Evolutionary conservation across 2,888 invertebrate genomes (phyloP).

Genomic region (Scotopteryx bipunctaria): DNA sequence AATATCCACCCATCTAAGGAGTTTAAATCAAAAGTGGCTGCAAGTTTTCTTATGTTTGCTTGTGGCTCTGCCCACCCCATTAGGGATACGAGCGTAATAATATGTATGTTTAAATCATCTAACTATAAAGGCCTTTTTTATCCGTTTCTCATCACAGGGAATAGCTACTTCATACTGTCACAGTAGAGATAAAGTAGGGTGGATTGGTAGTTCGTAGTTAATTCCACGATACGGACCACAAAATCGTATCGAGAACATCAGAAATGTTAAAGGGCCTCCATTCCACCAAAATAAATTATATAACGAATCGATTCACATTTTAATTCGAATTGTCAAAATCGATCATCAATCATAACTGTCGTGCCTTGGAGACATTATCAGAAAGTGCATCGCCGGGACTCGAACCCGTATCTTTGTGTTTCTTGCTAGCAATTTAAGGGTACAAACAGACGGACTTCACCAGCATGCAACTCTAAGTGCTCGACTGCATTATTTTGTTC

Average conservation of each 20-base stretch:
- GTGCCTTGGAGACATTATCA: constrained; percentile 64
- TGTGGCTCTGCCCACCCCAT: too few relatives aligned
- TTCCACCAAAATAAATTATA: constrained; percentile 69
- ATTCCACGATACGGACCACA: constrained; percentile 39
- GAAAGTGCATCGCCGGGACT: constrained; percentile 57
- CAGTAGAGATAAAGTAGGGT: too few relatives aligned
- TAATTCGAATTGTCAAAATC: constrained; percentile 69
- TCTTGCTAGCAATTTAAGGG: constrained; percentile 43
- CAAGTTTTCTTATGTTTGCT: too few relatives aligned
- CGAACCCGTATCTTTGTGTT: constrained; percentile 45
- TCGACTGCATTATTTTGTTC: background rate
- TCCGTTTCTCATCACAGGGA: too few relatives aligned
- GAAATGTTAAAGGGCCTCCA: constrained; percentile 52
- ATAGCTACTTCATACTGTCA: too few relatives aligned
- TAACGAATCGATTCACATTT: constrained; percentile 70
- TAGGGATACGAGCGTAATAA: too few relatives aligned
- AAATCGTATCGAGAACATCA: constrained; percentile 55
- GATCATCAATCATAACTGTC: constrained; percentile 74
- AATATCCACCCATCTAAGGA: too few relatives aligned
- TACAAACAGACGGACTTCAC: constrained; percentile 8
- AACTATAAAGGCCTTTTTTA: too few relatives aligned
- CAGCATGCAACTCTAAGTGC: background rate
- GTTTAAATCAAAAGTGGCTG: too few relatives aligned
- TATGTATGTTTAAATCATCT: too few relatives aligned
- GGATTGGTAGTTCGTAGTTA: constrained; percentile 5